Evolutionary conservation across 2,113 vertebrate species (phyloP), one percentile per base, ranked within the genome.

Genomic region (Otolemur garnettii): DNA sequence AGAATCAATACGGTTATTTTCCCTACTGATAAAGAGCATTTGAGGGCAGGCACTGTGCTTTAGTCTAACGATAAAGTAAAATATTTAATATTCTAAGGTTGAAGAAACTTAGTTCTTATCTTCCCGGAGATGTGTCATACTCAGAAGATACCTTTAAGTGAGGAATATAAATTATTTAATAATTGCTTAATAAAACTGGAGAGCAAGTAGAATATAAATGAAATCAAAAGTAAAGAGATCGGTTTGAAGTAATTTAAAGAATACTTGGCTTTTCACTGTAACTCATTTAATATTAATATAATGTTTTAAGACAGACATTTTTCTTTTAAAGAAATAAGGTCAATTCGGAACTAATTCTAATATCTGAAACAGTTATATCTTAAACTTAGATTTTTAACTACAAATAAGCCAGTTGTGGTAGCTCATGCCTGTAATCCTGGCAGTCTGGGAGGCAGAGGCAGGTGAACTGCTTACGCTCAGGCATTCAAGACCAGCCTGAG

Each of bases 311-410:
- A 82, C 0, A 53, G 12, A 82, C 4, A n/a, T 59, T 45, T 91
- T 57, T 60, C 5, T 80, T 72, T 42, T 4, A 57, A 21, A 38
- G 71, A 71, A 93, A 35, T 80, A 26, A 71, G 6, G 30, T 6
- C 35, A 5, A 75, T 45, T 45, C 19, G 84, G 35, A 8, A 68
- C n/a, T 83, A 74, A 88, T 82, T 93, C 30, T 24, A 53, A 19
- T 74, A 86, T 93, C 30, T 85, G n/a, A 96, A 94, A 84, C 28
- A 93, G 64, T 24, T 89, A 82, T 83, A 82, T 94, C 24, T 90
- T 93, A 86, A 45, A 88, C 4, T 57, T 80, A 28, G 15, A 83
- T 18, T 60, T 95, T 88, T 92, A 91, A 81, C 11, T 68, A 13
- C 17, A 75, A 30, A 3, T 21, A 68, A 50, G 45, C 45, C 45